These are phyloP conservation scores for Sparidentex hasta DNA, from an alignment of 2,797 vertebrate genomes.

Conservation along the genomic window DNA sequence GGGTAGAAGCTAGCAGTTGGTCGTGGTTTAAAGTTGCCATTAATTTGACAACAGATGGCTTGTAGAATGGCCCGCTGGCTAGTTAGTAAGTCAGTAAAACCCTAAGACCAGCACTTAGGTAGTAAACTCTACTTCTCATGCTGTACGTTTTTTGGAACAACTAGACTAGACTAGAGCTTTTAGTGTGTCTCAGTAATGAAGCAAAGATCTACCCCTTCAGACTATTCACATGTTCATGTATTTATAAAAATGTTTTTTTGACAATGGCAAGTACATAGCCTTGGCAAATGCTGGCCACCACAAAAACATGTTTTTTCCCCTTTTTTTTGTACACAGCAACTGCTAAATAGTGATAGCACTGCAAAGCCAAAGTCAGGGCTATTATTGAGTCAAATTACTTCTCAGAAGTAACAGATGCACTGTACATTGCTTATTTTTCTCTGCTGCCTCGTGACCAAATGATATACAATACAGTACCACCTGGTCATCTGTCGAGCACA, in stretches of 20 bases:
- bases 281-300: background rate
- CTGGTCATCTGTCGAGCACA: constrained; percentile 71
- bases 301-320: no score
- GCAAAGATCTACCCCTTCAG: no score
- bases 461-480: constrained; percentile 65
- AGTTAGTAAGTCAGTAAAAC: background rate
- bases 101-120: background rate
- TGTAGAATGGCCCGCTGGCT: background rate
- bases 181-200: background rate
- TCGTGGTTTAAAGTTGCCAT: background rate
- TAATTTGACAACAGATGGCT: background rate
- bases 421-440: constrained; percentile 37
- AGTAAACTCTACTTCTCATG: background rate
- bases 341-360: constrained; percentile 13
- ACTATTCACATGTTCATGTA: background rate
- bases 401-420: constrained; percentile 56
- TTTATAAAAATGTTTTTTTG: background rate
- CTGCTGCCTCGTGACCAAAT: constrained; percentile 17
- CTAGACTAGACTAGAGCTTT: background rate
- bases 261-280: background rate
- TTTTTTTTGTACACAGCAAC: background rate
- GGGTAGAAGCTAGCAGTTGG: background rate
- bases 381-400: background rate
- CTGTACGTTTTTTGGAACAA: background rate
- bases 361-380: background rate